These are phyloP conservation scores for Sandelia bainsii DNA, from an alignment of 2,797 vertebrate species.

Conservation along the genomic window DNA sequence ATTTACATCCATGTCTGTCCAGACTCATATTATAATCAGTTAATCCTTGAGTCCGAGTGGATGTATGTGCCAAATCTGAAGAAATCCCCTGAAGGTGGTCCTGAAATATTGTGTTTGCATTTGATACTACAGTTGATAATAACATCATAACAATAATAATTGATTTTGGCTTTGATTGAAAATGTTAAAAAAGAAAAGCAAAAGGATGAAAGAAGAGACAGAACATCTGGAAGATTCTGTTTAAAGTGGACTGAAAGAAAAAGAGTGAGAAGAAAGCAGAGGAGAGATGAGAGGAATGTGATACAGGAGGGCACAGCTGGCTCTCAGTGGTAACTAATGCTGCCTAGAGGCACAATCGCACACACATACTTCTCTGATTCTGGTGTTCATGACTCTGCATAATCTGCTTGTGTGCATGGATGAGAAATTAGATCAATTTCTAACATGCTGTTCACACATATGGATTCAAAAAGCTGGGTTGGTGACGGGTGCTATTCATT, in stretches of 20 bases:
- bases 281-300: slow-evolving; percentile 29
- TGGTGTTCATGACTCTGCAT: slow-evolving; percentile 56
- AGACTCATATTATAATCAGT: too few relatives aligned
- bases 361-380: not conserved
- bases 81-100: too few relatives aligned
- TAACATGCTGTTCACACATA: slow-evolving; percentile 9
- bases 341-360: slow-evolving; percentile 22
- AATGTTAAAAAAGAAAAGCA: not conserved
- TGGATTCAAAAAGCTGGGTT: too few relatives aligned
- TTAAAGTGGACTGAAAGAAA: slow-evolving; percentile 18
- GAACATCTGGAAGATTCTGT: not conserved
- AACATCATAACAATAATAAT: not conserved
- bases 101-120: too few relatives aligned
- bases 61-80: too few relatives aligned
- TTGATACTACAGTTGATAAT: not conserved
- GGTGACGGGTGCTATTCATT: too few relatives aligned
- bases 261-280: slow-evolving; percentile 19
- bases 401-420: slow-evolving; percentile 27
- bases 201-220: not conserved
- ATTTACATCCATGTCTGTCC: too few relatives aligned
- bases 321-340: slow-evolving; percentile 44
- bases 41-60: too few relatives aligned
- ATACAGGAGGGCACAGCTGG: slow-evolving; percentile 53
- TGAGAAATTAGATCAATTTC: slow-evolving; percentile 47
- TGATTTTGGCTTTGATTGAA: not conserved